A percentile compares a stretch with the other conserved stretches of the same genome.
Evolutionary conservation across 1,140 invertebrate species (phyloP).

Genomic region (Charaxes varanes): DNA sequence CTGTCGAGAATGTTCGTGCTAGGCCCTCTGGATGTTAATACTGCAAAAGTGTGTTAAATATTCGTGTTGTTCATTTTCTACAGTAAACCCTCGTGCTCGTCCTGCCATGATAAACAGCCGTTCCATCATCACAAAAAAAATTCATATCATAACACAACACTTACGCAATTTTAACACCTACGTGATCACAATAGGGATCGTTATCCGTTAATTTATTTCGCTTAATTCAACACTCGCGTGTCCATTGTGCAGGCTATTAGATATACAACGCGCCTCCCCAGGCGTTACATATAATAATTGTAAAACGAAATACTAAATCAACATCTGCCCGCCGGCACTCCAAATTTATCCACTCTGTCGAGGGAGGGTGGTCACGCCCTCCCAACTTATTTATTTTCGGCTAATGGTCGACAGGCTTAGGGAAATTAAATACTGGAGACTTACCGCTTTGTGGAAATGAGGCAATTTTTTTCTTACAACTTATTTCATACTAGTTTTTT

Average conservation of each 20-base stretch:
- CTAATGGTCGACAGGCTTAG: slow-evolving; percentile 38
- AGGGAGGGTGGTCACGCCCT: slow-evolving; percentile 47
- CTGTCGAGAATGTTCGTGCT: too few relatives aligned
- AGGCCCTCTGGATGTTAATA: too few relatives aligned
- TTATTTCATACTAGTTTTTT: too few relatives aligned
- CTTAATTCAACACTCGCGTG: slow-evolving; percentile 12
- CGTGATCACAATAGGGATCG: slow-evolving; percentile 8
- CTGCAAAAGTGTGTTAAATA: too few relatives aligned
- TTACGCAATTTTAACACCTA: slow-evolving; percentile 10
- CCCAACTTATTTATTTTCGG: slow-evolving; percentile 54
- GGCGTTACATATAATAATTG: slow-evolving; percentile 52
- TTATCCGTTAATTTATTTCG: slow-evolving; percentile 8
- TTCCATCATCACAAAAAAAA: too few relatives aligned
- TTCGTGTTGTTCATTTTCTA: too few relatives aligned
- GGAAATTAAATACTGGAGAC: slow-evolving; percentile 47
- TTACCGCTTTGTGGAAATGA: slow-evolving; percentile 10
- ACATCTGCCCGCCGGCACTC: slow-evolving; percentile 56
- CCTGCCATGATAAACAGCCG: too few relatives aligned
- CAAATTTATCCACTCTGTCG: slow-evolving; percentile 48
- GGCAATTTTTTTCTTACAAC: slow-evolving; percentile 5
- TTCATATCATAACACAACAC: too few relatives aligned
- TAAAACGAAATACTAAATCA: slow-evolving; percentile 68
- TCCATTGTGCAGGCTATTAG: slow-evolving; percentile 21
- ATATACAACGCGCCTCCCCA: slow-evolving; percentile 40
- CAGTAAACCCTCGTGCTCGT: too few relatives aligned